A percentile compares a stretch with the other conserved stretches of the same genome.
Conservation (phyloP, 2,113 vertebrate species). For the Fulica atra region DNA sequence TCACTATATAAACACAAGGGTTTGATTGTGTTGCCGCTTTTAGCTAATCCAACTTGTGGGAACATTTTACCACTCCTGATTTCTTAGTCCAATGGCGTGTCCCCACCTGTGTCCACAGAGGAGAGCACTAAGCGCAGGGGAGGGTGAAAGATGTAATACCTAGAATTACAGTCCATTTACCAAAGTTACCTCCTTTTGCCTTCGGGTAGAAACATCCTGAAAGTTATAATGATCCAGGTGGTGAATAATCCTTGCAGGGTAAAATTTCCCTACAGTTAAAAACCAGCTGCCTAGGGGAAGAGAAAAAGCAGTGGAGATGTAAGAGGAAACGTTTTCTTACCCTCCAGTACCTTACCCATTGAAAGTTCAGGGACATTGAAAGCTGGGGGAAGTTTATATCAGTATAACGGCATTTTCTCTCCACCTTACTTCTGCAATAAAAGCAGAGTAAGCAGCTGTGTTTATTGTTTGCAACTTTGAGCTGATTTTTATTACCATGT, state of each 20-base stretch:
- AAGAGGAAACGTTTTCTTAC: background rate
- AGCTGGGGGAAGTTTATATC: background rate
- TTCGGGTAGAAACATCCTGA: conserved; percentile 26
- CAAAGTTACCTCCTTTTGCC: conserved; percentile 42
- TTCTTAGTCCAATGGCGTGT: conserved; percentile 16
- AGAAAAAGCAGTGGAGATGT: background rate
- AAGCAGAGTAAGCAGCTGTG: conserved; percentile 9
- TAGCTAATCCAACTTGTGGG: background rate
- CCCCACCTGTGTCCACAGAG: background rate
- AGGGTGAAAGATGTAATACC: conserved; percentile 52
- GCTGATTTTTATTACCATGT: background rate
- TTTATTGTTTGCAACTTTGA: background rate
- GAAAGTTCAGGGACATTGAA: background rate
- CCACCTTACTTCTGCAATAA: background rate
- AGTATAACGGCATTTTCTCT: background rate
- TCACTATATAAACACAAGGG: background rate
- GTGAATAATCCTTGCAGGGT: conserved; percentile 44
- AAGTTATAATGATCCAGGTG: conserved; percentile 62
- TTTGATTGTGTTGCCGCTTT: background rate
- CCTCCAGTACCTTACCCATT: background rate
- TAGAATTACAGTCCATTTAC: conserved; percentile 67
- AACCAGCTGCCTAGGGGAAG: background rate
- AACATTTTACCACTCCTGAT: background rate
- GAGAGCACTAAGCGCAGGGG: conserved; percentile 3
- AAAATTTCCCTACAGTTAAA: background rate